phyloP scores from a whole-genome alignment of 2,113 vertebrate species.

The Grammomys surdaster region DNA sequence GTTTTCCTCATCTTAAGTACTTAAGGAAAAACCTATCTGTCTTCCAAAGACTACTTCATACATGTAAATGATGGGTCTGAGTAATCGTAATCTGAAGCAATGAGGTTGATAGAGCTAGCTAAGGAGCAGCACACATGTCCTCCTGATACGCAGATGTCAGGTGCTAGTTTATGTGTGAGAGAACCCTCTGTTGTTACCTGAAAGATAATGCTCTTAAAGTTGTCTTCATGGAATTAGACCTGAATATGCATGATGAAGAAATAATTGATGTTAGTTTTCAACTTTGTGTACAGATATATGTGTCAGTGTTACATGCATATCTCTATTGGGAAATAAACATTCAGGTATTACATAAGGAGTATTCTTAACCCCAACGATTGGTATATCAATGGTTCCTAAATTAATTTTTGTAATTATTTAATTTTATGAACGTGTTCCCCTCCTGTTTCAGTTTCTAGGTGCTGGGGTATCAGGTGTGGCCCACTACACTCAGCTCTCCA shows the following conservation, averaged over 20 bases:
- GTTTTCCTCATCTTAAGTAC: slow-evolving; percentile 29
- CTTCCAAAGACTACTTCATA: neutral
- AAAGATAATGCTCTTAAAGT: slow-evolving; percentile 19
- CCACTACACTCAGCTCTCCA: neutral
- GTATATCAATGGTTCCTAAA: neutral
- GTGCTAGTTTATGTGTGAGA: slow-evolving; percentile 1
- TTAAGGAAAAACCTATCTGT: neutral
- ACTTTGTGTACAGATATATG: slow-evolving; percentile 2
- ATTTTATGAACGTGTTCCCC: neutral
- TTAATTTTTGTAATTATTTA: slow-evolving; percentile 10
- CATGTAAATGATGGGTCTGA: neutral
- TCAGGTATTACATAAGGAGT: neutral
- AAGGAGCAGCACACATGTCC: neutral
- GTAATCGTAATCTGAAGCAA: neutral
- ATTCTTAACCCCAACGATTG: neutral
- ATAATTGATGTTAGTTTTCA: slow-evolving; percentile 36
- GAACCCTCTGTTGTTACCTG: neutral
- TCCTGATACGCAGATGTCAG: neutral
- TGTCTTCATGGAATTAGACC: slow-evolving; percentile 18
- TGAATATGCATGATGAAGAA: slow-evolving; percentile 18
- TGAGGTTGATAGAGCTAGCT: neutral
- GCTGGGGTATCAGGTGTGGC: neutral
- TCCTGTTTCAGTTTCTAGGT: neutral
- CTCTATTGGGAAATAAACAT: neutral
- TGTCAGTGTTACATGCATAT: neutral